These are phyloP conservation scores for Aporrectodea caliginosa DNA, from an alignment of 1,140 invertebrate genomes.

Conservation along the genomic window DNA sequence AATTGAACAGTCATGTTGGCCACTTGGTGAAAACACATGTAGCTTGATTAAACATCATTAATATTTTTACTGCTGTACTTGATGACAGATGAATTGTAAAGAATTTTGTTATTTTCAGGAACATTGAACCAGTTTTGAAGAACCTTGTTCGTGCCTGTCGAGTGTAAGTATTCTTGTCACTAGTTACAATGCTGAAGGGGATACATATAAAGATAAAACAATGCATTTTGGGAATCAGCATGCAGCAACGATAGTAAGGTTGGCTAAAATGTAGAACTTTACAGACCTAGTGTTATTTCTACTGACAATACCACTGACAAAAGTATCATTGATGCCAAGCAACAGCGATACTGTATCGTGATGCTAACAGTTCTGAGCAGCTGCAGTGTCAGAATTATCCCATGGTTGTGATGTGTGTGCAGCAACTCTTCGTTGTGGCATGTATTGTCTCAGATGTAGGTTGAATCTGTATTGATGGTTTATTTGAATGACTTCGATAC, in stretches of 20 bases:
- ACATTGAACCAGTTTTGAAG: conserved; percentile 50
- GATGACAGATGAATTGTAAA: no score
- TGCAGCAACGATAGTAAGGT: not conserved
- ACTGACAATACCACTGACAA: not conserved
- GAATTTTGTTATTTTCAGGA: conserved; percentile 38
- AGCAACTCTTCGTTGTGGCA: no score
- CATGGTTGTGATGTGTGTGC: no score
- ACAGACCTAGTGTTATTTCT: not conserved
- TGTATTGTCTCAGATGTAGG: no score
- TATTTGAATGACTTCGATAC: no score
- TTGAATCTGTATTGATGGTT: no score
- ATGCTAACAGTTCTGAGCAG: not conserved
- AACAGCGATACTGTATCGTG: not conserved
- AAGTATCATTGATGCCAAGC: not conserved
- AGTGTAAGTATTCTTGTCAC: conserved; percentile 60
- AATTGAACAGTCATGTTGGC: no score
- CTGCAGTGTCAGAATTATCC: no score
- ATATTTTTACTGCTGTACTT: no score
- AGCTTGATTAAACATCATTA: no score
- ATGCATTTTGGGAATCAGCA: not conserved
- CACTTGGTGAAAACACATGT: no score
- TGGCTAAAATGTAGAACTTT: not conserved
- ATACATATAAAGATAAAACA: not conserved
- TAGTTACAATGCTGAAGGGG: not conserved
- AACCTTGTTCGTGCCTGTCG: conserved; percentile 47